These are phyloP conservation scores for Callipepla californica DNA, from an alignment of 2,113 vertebrate genomes.

Conservation along the genomic window DNA sequence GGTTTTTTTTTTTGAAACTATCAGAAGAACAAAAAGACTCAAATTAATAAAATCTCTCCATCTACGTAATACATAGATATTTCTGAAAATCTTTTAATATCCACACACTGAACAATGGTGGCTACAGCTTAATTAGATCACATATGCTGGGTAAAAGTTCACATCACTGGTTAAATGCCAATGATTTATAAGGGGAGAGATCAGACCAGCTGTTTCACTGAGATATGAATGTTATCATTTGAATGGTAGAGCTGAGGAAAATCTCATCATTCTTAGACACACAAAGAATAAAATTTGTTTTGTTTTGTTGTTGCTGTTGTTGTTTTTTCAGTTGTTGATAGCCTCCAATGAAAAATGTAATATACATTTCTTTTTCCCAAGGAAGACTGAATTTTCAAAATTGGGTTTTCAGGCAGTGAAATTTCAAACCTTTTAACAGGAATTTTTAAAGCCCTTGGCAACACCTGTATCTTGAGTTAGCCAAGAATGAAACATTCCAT, in stretches of 20 bases:
- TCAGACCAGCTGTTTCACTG: neutral
- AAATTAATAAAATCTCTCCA: neutral
- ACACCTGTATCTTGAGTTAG: neutral
- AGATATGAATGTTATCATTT: neutral
- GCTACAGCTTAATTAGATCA: neutral
- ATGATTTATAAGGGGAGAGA: neutral
- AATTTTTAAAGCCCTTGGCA: neutral
- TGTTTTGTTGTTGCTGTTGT: neutral
- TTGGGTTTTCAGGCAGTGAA: neutral
- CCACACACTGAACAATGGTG: neutral
- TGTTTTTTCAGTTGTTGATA: neutral
- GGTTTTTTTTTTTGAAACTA: neutral
- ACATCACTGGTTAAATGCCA: neutral
- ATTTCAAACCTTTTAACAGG: neutral
- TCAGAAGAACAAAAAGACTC: neutral
- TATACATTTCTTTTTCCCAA: neutral
- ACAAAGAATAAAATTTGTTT: neutral
- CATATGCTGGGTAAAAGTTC: neutral
- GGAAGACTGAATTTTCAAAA: neutral
- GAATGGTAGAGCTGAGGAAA: neutral
- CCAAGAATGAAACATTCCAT: neutral
- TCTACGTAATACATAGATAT: neutral
- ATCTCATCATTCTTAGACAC: neutral
- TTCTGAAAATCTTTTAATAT: neutral
- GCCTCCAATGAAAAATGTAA: neutral